Evolutionary conservation across 1,140 invertebrate genomes (phyloP), one percentile per base, ranked within the genome.

Genomic region (Drosophila trapezifrons): DNA sequence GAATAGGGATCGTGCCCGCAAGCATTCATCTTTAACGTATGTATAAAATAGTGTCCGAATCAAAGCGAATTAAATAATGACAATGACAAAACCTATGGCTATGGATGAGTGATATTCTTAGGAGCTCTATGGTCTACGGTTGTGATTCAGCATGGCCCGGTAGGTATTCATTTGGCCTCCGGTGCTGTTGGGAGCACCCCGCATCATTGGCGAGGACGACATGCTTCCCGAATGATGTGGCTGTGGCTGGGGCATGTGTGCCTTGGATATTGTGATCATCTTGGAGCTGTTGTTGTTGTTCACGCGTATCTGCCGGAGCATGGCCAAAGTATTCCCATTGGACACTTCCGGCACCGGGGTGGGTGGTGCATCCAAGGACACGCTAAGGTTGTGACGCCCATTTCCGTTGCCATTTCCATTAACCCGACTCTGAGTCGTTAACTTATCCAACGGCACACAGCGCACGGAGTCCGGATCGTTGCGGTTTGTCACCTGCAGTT

Each of bases 381-480:
- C 51, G 7, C 25, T 6, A 10, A 3, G 17, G 17, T 43, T 32
- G 15, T n/a, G 9, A 45, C 38, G 18, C 29, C 15, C 35, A 15
- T 32, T 63, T 22, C 57, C 46, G 27, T 35, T 74, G 9, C 22
- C 27, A 2, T 52, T 54, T 2, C 20, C 51, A 2, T 13, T 20
- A 1, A 9, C 38, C 6, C 37, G 52, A 25, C 42, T 56, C n/a
- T 27, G 20, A 1, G 43, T 54, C 4, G 79, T 82, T 15, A 86
- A 29, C 25, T 82, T 86, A 17, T 79, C 58, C 7, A 86, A 64
- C 10, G 83, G 84, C 15, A 87, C 80, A n/a, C 81, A 64, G 6
- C 83, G 83, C 17, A 87, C 37, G 0, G 83, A 4, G 1, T 87
- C 76, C 1, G 38, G 7, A 4, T 43, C 29, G 43, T 54, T 20